phyloP scores from a whole-genome alignment of 1,140 invertebrate genomes.

The Aphelenchoides avenae region DNA sequence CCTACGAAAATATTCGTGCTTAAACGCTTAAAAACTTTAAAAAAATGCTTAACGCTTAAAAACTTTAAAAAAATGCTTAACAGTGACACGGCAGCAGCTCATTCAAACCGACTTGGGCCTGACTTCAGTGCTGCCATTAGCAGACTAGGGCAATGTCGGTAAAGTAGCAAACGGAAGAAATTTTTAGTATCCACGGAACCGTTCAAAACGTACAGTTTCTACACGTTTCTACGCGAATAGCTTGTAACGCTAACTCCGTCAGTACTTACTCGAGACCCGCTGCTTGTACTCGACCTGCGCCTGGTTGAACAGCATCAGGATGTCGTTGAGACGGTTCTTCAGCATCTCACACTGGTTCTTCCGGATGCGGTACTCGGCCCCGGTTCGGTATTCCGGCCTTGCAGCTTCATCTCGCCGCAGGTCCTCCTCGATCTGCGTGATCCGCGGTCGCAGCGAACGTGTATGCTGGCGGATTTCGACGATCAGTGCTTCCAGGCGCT shows the following conservation, averaged over 20 bases:
- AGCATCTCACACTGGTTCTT: slow-evolving; percentile 36
- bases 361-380: slow-evolving; percentile 33
- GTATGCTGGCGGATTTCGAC: slow-evolving; percentile 37
- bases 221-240: too few relatives aligned
- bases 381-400: slow-evolving; percentile 2
- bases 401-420: slow-evolving; percentile 19
- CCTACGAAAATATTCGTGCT: too few relatives aligned
- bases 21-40: too few relatives aligned
- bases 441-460: slow-evolving; percentile 19
- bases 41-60: too few relatives aligned
- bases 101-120: too few relatives aligned
- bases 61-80: too few relatives aligned
- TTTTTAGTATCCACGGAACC: too few relatives aligned
- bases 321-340: slow-evolving; percentile 32
- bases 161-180: too few relatives aligned
- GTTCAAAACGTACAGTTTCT: too few relatives aligned
- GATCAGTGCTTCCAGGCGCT: slow-evolving; percentile 39
- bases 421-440: slow-evolving; percentile 22
- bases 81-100: too few relatives aligned
- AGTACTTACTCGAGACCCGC: slow-evolving; percentile 35
- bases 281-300: slow-evolving; percentile 43
- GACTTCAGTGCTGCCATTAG: too few relatives aligned
- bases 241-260: background rate
- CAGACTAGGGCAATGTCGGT: too few relatives aligned
- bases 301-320: slow-evolving; percentile 28